Evolutionary conservation across 2,888 invertebrate species (phyloP).

Genomic region (Thyatira batis): DNA sequence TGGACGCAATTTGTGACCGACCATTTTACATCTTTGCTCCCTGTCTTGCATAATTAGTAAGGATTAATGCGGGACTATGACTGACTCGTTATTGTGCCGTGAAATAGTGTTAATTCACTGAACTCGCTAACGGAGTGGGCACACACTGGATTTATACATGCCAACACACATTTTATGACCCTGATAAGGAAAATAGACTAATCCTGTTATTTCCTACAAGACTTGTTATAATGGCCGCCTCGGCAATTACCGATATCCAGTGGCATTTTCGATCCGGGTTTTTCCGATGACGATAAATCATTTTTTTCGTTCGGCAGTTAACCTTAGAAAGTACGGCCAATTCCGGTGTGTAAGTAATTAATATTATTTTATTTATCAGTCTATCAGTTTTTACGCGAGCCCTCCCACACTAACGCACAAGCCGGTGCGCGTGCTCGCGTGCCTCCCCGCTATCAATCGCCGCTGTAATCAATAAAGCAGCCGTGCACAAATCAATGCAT

Average conservation of each 20-base stretch:
- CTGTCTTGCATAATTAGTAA: constrained; percentile 78
- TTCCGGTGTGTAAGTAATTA: not conserved
- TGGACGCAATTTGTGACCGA: constrained; percentile 76
- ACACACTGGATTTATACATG: not conserved
- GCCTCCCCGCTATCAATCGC: constrained; percentile 65
- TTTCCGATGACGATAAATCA: not conserved
- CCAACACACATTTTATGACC: not conserved
- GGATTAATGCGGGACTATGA: constrained; percentile 77
- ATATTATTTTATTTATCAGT: not conserved
- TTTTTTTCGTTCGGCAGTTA: not conserved
- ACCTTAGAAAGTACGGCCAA: not conserved
- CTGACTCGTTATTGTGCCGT: constrained; percentile 68
- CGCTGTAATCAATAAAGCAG: constrained; percentile 70
- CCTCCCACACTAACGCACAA: constrained; percentile 26
- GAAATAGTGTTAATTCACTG: constrained; percentile 56
- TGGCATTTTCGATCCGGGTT: not conserved
- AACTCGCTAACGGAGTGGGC: not conserved
- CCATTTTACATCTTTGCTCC: constrained; percentile 78
- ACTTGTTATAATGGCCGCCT: not conserved
- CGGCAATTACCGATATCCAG: not conserved
- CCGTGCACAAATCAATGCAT: constrained; percentile 75
- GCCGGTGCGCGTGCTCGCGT: constrained; percentile 56
- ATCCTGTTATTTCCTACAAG: not conserved
- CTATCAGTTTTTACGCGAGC: not conserved
- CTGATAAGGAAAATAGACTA: not conserved